Evolutionary conservation across 2,113 vertebrate species (phyloP).

Genomic region (Pseudolaguvia tuberculata): DNA sequence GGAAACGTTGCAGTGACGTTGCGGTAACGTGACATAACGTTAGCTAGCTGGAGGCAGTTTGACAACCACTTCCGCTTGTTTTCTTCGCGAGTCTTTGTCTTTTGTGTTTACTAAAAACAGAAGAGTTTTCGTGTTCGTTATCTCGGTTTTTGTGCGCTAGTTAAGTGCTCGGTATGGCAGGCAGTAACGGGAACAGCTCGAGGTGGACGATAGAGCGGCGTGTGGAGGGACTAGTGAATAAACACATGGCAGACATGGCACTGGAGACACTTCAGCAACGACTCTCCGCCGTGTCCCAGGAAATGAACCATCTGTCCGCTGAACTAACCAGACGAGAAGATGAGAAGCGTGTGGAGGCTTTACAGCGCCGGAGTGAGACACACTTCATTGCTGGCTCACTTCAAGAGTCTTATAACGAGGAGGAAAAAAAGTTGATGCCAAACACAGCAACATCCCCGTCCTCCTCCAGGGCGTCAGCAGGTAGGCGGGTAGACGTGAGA

Average conservation of each 20-base stretch:
- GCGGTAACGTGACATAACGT: conserved; percentile 50
- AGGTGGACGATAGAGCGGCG: conserved; percentile 52
- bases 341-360: conserved; percentile 41
- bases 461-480: conserved; percentile 15
- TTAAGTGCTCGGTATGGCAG: conserved; percentile 43
- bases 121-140: conserved; percentile 19
- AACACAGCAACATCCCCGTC: conserved; percentile 36
- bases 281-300: conserved; percentile 49
- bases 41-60: conserved; percentile 30
- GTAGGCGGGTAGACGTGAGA: conserved; percentile 29
- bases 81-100: conserved; percentile 16
- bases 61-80: conserved; percentile 53
- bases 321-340: conserved; percentile 39
- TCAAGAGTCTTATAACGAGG: conserved; percentile 33
- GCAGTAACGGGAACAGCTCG: conserved; percentile 32
- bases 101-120: conserved; percentile 25
- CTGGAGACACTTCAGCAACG: conserved; percentile 54
- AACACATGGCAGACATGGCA: conserved; percentile 60
- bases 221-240: conserved; percentile 54
- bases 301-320: conserved; percentile 51
- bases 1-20: conserved; percentile 60
- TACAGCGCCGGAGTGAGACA: conserved; percentile 30
- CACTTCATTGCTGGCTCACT: conserved; percentile 42
- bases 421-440: conserved; percentile 46
- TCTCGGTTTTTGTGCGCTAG: neutral